Conservation (phyloP, 2,888 invertebrate species). For the Zygothrica quintamaculata region DNA sequence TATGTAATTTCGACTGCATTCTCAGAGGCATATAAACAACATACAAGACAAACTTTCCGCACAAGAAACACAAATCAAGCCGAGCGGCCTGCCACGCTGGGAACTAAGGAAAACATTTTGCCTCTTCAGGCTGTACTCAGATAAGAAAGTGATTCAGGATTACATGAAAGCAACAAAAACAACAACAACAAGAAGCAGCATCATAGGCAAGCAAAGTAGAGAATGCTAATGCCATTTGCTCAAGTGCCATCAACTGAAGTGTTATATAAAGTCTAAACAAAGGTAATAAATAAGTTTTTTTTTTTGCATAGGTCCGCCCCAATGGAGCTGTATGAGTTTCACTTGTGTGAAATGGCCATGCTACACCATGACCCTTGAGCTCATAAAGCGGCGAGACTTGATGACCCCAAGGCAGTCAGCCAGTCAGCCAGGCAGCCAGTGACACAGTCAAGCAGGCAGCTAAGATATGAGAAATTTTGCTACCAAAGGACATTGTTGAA, state of each 20-base stretch:
- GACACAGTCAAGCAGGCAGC: constrained; percentile 3
- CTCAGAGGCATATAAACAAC: constrained; percentile 49
- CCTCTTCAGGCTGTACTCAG: constrained; percentile 38
- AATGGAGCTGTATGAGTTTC: constrained; percentile 17
- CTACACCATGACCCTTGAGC: constrained; percentile 42
- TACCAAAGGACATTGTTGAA: constrained; percentile 13
- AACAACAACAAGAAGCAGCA: constrained; percentile 23
- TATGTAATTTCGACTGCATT: constrained; percentile 52
- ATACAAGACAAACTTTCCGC: constrained; percentile 14
- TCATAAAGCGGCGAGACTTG: constrained; percentile 44
- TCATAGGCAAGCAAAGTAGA: constrained; percentile 32
- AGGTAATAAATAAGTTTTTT: constrained; percentile 79
- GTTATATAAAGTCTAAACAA: constrained; percentile 77
- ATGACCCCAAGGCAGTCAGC: constrained; percentile 31
- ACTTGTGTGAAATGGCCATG: background rate
- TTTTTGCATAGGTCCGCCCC: constrained; percentile 44
- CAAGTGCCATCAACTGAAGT: constrained; percentile 68
- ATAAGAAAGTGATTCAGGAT: constrained; percentile 64
- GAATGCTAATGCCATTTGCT: constrained; percentile 71
- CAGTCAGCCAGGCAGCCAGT: no score
- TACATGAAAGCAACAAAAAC: constrained; percentile 16
- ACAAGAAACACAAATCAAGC: constrained; percentile 65
- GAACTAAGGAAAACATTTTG: constrained; percentile 50
- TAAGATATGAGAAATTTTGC: constrained; percentile 15
- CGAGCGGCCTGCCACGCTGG: constrained; percentile 28